Conservation (phyloP, 2,888 invertebrate species). For the Ophioninae sp. region DNA sequence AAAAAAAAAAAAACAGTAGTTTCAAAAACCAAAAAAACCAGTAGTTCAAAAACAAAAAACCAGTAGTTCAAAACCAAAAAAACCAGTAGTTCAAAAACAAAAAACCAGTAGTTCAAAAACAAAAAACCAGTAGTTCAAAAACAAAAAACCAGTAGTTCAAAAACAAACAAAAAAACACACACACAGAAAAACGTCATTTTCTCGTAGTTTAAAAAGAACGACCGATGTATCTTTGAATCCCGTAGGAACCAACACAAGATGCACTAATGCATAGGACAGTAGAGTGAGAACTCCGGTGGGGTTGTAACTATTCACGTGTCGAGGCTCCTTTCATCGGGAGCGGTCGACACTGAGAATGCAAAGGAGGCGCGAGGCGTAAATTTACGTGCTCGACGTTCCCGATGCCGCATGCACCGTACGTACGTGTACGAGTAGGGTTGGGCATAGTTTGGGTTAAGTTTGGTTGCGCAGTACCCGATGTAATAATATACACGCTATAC, state of each 20-base stretch:
- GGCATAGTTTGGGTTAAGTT: slow-evolving; percentile 29
- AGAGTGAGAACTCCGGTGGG: slow-evolving; percentile 17
- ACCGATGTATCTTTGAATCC: no score
- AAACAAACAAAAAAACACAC: no score
- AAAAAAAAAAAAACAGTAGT: no score
- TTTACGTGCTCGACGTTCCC: slow-evolving; percentile 37
- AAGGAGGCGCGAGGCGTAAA: slow-evolving; percentile 56
- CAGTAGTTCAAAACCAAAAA: no score
- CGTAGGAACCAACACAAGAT: slow-evolving; percentile 30
- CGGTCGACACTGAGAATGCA: slow-evolving; percentile 46
- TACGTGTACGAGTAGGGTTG: not conserved
- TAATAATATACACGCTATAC: slow-evolving; percentile 53
- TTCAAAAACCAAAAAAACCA: no score
- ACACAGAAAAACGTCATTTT: no score
- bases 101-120: no score
- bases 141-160: no score
- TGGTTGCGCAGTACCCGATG: slow-evolving; percentile 43
- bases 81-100: no score
- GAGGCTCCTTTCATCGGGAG: slow-evolving; percentile 40
- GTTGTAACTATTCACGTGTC: slow-evolving; percentile 61
- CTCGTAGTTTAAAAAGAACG: no score
- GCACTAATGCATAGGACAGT: slow-evolving; percentile 43
- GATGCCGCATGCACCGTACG: slow-evolving; percentile 31
- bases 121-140: no score
- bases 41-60: no score